Base-by-base conservation (phyloP, 2,113 vertebrate genomes). In the Dendrocopos noguchii region DNA sequence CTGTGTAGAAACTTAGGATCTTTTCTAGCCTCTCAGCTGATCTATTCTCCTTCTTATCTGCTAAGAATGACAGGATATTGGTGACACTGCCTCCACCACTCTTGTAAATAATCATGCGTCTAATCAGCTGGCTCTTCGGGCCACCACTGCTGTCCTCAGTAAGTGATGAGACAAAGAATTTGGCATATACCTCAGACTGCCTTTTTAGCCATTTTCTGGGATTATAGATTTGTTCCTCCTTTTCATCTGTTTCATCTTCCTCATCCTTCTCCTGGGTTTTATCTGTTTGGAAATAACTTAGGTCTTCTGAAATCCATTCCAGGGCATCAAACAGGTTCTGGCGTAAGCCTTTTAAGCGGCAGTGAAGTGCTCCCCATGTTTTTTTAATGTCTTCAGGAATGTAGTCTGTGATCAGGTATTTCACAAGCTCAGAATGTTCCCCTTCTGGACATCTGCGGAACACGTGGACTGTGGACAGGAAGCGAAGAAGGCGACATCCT, bases 231-330 rank as follows among this genome's bases (percentile, higher is more conserved):
- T 97, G 97, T 70, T 98, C 97, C 65, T 95, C 93, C 61, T 84
- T 94, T 13, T 97, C 97, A 5, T 52, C 65, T 5, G 61, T 88
- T 5, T 96, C 80, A 34, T 97, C 96, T 3, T 98, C 97, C 57
- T 97, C 97, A 28, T 67, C 77, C 36, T 11, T 95, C 29, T 93
- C 86, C 1, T 87, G 86, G 68, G 53, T 72, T 66, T 97, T 96
- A 22, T 98, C 98, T 66, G 97, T 98, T 92, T 98, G 98, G 88
- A 98, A 99, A 44, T 98, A 98, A 88, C 97, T 97, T 36, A 98
- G 78, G 33, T 98, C 98, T 72, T 98, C 98, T 29, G 98, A 98
- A 66, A 98, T 98, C 97, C 98, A 97, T 44, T 98, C 98, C 79
- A 99, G 90, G 14, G 98, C 95, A 13, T 98, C 91, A 36, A 96